Evolutionary conservation across 1,140 invertebrate species (phyloP), one percentile per base, ranked within the genome.

Genomic region (Cydia strobilella): DNA sequence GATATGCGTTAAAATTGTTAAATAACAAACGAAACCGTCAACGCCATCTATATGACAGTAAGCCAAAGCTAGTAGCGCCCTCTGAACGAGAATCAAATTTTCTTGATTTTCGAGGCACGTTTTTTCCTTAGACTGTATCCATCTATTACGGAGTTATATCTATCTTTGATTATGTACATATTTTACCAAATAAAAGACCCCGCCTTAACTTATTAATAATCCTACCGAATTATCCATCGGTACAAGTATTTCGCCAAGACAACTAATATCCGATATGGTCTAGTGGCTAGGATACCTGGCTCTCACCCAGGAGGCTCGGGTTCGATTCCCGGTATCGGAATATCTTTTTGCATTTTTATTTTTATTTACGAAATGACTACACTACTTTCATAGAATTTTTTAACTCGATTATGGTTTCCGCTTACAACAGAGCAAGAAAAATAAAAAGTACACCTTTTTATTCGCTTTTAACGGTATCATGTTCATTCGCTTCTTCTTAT

Each of bases 301-400:
- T 69, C 65, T 69, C 65, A 69, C 65, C 65, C 65, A 69, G 65
- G 65, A 69, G 65, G 65, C 65, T 69, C 65, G 65, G 65, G 65
- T 69, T 69, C 65, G 65, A 69, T 69, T 69, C 65, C 65, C 65
- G 65, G 65, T 69, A 69, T 69, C 65, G 65, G 65, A 69, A 66
- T 35, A 31, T 18, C 65, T 69, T 69, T 69, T 69, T 69, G n/a
- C 31, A 39, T 69, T 69, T 69, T 69, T 69, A 69, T 69, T 69
- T 69, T 69, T 10, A 35, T 39, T 4, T 59, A 4, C 7, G 31
- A n/a, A 1, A 31, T 31, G 4, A 31, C 27, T 31, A 31, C 2
- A 42, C 39, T 12, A 42, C 39, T 12, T 51, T 51, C 12, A n/a
- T n/a, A 51, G 15, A 15, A 48, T 42, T 18, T 18, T 51, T 7